Base-by-base conservation (phyloP, 2,888 invertebrate genomes). In the Kuschelorhynchus macadamiae region DNA sequence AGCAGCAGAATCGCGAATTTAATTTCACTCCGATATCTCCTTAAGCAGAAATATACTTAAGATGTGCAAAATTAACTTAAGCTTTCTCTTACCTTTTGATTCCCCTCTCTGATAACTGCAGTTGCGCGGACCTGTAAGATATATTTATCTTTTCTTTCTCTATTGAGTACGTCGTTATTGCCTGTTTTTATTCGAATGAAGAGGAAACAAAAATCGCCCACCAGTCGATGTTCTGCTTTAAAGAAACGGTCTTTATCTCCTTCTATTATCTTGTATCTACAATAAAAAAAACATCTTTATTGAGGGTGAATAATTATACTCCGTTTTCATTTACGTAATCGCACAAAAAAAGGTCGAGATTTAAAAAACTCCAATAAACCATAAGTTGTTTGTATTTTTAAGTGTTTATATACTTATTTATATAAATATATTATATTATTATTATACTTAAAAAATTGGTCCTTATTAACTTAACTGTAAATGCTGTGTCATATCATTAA, bases 131-230 rank as follows among this genome's bases (percentile, higher is more conserved):
- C 88, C 76, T 91, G 90, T 39, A 97, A 86, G 55, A 89, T 86
- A 85, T 96, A 97, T 67, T 88, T 86, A 79, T 95, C 95, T 74
- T 91, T 91, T 59, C 96, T 90, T 84, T 98, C 98, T 70, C 98
- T 89, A 85, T 98, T 98, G 68, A 98, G 86, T 73, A 96, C 95
- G 77, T 94, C 93, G 72, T 92, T 90, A 80, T 91, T 90, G 42
- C 93, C 94, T 67, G 96, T 94, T 80, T 95, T 90, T 72, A 95
- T 96, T 78, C 97, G 88, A 68, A 98, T 89, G 60, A 92, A 87
- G 59, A 98, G 87, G 84, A 98, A 98, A 82, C 95, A 95, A 86
- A 97, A 97, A 85, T 98, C 96, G 36, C 98, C 98, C 57, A 98
- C 92, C 68, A 90, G 86, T 67, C 92, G 88, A 76, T 94, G 92